Conservation (phyloP, 1,140 invertebrate genomes). For the Leptonema lineaticorne region DNA sequence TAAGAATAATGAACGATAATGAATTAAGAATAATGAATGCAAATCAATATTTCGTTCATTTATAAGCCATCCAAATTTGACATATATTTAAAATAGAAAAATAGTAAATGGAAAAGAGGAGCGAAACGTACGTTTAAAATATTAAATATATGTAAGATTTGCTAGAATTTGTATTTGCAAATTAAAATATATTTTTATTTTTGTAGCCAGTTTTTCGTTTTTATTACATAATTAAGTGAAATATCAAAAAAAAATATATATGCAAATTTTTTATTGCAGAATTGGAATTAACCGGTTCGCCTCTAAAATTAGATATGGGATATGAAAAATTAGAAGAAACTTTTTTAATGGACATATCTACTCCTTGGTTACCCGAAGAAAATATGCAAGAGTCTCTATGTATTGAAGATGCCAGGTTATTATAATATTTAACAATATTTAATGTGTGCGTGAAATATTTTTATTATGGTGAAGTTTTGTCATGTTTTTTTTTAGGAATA, state of each 20-base stretch:
- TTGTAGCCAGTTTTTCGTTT: too few relatives aligned
- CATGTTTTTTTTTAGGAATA: constrained; percentile 46
- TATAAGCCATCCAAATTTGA: too few relatives aligned
- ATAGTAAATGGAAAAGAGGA: too few relatives aligned
- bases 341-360: constrained; percentile 50
- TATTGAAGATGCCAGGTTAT: constrained; percentile 49
- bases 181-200: too few relatives aligned
- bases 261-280: constrained; percentile 44
- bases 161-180: background rate
- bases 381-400: constrained; percentile 46
- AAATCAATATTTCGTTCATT: too few relatives aligned
- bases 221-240: too few relatives aligned
- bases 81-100: too few relatives aligned
- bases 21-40: too few relatives aligned
- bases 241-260: too few relatives aligned
- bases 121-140: too few relatives aligned
- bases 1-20: too few relatives aligned
- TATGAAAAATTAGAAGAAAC: constrained; percentile 55
- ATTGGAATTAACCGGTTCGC: constrained; percentile 54
- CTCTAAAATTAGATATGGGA: constrained; percentile 53
- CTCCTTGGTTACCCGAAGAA: constrained; percentile 53
- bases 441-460: background rate
- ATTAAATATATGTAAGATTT: too few relatives aligned
- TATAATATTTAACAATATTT: background rate
- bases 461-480: background rate